Conservation (phyloP, 2,113 vertebrate genomes). For the Myrmecobius fasciatus region DNA sequence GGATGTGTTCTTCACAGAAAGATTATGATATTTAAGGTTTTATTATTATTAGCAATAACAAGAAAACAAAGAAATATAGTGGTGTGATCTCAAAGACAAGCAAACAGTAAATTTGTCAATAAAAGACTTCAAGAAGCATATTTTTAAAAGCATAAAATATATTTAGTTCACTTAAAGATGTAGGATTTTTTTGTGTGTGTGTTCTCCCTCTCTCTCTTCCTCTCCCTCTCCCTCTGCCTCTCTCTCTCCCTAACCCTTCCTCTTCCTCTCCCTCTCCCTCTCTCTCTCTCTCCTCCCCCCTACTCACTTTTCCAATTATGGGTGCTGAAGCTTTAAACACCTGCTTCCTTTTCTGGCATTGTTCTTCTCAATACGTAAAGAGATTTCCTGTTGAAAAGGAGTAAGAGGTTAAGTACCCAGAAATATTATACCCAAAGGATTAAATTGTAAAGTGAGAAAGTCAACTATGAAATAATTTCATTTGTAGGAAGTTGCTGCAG, state of each 20-base stretch:
- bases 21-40: background rate
- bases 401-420: slow-evolving; percentile 60
- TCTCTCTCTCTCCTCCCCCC: background rate
- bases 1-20: background rate
- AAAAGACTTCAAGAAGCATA: slow-evolving; percentile 37
- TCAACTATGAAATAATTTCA: slow-evolving; percentile 60
- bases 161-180: slow-evolving; percentile 9
- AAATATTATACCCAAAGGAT: slow-evolving; percentile 39
- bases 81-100: slow-evolving; percentile 21
- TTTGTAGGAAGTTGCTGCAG: slow-evolving; percentile 33
- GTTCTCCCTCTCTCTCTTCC: background rate
- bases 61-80: slow-evolving; percentile 2
- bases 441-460: slow-evolving; percentile 64
- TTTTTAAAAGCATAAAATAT: slow-evolving; percentile 9
- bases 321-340: slow-evolving; percentile 59
- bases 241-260: too few relatives aligned
- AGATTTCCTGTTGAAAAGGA: slow-evolving; percentile 61
- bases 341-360: slow-evolving; percentile 69
- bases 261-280: background rate
- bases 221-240: background rate
- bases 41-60: slow-evolving; percentile 53
- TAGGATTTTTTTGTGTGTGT: background rate
- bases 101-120: slow-evolving; percentile 52
- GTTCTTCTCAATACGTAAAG: slow-evolving; percentile 61
- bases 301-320: slow-evolving; percentile 22